phyloP scores from a whole-genome alignment of 2,888 invertebrate genomes.

The Polymixis flavicincta region DNA sequence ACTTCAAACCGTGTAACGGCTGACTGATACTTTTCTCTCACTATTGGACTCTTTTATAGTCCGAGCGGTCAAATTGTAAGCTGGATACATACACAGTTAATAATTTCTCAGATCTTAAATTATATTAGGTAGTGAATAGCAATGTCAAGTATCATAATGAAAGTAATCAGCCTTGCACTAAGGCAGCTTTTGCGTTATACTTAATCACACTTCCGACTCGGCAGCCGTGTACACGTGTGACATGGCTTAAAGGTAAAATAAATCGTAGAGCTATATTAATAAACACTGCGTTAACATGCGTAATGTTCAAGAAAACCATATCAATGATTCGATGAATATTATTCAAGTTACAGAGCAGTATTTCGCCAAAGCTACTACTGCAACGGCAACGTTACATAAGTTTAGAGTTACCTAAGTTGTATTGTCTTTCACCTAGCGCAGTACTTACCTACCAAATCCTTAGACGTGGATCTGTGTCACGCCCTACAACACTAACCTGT shows the following conservation, averaged over 20 bases:
- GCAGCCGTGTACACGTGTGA: slow-evolving; percentile 26
- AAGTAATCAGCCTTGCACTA: slow-evolving; percentile 83
- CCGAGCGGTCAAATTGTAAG: slow-evolving; percentile 72
- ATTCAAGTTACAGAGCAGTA: slow-evolving; percentile 12
- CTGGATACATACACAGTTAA: slow-evolving; percentile 54
- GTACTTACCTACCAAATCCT: slow-evolving; percentile 38
- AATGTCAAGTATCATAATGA: slow-evolving; percentile 86
- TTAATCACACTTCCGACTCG: slow-evolving; percentile 72
- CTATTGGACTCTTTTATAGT: slow-evolving; percentile 81
- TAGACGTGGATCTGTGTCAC: slow-evolving; percentile 54
- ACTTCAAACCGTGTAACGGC: slow-evolving; percentile 80
- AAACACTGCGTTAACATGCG: slow-evolving; percentile 24
- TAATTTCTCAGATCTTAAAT: slow-evolving; percentile 72
- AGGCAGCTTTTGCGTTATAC: slow-evolving; percentile 73
- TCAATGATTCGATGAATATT: slow-evolving; percentile 1
- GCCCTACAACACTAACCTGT: slow-evolving; percentile 29
- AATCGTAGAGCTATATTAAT: slow-evolving; percentile 18
- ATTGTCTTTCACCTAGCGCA: slow-evolving; percentile 55
- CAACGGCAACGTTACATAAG: slow-evolving; percentile 5
- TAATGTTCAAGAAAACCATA: slow-evolving; percentile 21
- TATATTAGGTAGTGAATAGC: slow-evolving; percentile 76
- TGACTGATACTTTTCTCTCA: slow-evolving; percentile 78
- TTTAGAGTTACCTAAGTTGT: slow-evolving; percentile 20
- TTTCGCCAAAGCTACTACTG: slow-evolving; percentile 16
- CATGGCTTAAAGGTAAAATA: slow-evolving; percentile 29